Conservation (phyloP, 2,888 invertebrate species). For the Andrena marginata region DNA sequence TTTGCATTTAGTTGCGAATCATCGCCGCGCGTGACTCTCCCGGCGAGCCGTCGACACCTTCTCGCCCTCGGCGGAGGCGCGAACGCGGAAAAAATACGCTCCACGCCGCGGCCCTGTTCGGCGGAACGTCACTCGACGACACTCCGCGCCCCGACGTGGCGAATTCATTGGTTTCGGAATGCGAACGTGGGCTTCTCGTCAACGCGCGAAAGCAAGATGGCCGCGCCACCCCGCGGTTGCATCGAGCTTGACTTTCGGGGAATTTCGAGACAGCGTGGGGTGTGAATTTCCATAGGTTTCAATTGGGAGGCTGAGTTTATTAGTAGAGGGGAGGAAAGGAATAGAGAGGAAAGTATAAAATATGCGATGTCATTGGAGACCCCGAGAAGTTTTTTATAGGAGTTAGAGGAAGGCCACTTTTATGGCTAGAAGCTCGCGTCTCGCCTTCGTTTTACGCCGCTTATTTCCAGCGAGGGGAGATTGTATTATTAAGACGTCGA, state of each 20-base stretch:
- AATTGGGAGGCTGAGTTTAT: too few species aligned
- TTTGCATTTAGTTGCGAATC: constrained; percentile 74
- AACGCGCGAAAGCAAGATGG: too few species aligned
- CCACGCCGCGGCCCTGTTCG: neutral
- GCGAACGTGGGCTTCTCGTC: too few species aligned
- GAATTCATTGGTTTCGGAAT: neutral
- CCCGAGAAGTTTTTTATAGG: too few species aligned
- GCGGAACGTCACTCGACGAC: neutral
- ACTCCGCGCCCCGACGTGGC: neutral
- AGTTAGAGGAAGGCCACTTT: too few species aligned
- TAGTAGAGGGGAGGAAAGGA: too few species aligned
- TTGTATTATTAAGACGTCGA: constrained; percentile 48
- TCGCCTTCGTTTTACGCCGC: constrained; percentile 21
- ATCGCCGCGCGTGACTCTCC: constrained; percentile 40
- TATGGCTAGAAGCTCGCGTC: neutral
- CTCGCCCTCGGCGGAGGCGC: constrained; percentile 25
- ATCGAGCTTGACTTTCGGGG: too few species aligned
- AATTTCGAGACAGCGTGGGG: too few species aligned
- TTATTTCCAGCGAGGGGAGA: constrained; percentile 30
- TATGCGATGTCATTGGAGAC: too few species aligned
- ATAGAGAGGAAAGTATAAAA: too few species aligned
- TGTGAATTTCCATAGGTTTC: too few species aligned
- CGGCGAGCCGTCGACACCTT: neutral
- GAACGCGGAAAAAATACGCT: neutral
- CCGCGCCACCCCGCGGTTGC: too few species aligned